These are phyloP conservation scores for Oriolus oriolus DNA, from an alignment of 2,113 vertebrate species.

Conservation along the genomic window DNA sequence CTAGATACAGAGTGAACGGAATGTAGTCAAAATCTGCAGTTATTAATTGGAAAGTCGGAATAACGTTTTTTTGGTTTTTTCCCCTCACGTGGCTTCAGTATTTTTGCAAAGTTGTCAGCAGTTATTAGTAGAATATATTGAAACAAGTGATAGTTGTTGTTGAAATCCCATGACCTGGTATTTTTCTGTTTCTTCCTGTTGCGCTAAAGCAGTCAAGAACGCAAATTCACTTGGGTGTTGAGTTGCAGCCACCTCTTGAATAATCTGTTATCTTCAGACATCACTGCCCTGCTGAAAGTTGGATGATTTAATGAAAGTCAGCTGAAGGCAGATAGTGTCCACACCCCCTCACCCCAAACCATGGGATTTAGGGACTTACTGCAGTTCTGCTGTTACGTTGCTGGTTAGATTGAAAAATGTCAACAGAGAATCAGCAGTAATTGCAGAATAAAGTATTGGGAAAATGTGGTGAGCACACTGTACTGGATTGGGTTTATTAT, in stretches of 20 bases:
- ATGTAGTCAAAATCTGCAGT: not conserved
- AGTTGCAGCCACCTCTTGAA: not conserved
- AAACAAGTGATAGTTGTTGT: constrained; percentile 25
- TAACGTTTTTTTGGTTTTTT: not conserved
- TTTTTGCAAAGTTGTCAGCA: constrained; percentile 68
- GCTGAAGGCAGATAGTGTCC: not conserved
- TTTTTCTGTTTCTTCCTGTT: constrained; percentile 38
- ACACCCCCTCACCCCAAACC: not conserved
- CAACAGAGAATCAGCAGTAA: not conserved
- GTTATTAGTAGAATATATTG: constrained; percentile 56
- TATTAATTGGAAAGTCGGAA: not conserved
- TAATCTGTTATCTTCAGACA: not conserved
- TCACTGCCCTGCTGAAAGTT: constrained; percentile 17
- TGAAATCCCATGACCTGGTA: constrained; percentile 57
- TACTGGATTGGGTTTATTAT: not conserved
- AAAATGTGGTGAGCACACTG: not conserved
- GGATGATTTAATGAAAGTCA: constrained; percentile 29
- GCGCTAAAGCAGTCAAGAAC: not conserved
- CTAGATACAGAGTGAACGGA: not conserved
- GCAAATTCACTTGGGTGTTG: not conserved
- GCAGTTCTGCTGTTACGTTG: not conserved
- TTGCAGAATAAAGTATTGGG: not conserved
- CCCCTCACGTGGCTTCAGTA: constrained; percentile 30
- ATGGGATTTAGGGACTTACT: not conserved
- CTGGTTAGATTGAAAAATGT: not conserved